Percentiles rank a stretch among this genome's conserved stretches.
These are phyloP conservation scores for Gryllus longicercus DNA, from an alignment of 2,888 invertebrate species.

Conservation along the genomic window DNA sequence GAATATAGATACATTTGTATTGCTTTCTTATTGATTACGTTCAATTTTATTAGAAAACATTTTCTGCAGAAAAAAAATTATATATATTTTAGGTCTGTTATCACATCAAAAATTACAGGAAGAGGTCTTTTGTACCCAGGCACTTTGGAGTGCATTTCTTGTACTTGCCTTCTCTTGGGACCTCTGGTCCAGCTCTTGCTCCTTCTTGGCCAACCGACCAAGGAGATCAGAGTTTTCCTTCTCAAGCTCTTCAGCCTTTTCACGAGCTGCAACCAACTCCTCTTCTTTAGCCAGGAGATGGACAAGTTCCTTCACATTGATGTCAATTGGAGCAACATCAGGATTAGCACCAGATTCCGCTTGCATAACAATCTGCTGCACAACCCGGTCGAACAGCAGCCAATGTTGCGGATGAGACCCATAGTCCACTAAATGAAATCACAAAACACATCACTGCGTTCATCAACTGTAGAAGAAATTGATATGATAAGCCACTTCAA, in stretches of 20 bases:
- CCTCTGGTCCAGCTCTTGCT: constrained; percentile 85
- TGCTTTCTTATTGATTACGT: too few species aligned
- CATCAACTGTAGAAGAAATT: background rate
- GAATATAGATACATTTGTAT: too few species aligned
- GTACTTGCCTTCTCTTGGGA: constrained; percentile 71
- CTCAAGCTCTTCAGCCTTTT: constrained; percentile 82
- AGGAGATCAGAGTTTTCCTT: constrained; percentile 85
- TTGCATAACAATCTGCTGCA: constrained; percentile 90
- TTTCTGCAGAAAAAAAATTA: too few species aligned
- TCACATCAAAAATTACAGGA: too few species aligned
- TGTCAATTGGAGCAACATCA: constrained; percentile 79
- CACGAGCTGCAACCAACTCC: constrained; percentile 80
- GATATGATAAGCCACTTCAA: background rate
- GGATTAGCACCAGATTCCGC: constrained; percentile 67
- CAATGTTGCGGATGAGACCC: constrained; percentile 88
- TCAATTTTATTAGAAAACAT: too few species aligned
- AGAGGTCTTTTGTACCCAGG: too few species aligned
- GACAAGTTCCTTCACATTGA: constrained; percentile 88
- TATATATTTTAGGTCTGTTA: too few species aligned
- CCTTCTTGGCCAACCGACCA: constrained; percentile 80
- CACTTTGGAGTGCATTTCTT: background rate
- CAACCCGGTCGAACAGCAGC: constrained; percentile 88
- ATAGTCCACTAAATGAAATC: constrained; percentile 65
- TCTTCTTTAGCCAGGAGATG: constrained; percentile 90
- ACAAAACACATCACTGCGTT: constrained; percentile 36